phyloP scores from a whole-genome alignment of 2,888 invertebrate species.

The Eucera pruinosa region DNA sequence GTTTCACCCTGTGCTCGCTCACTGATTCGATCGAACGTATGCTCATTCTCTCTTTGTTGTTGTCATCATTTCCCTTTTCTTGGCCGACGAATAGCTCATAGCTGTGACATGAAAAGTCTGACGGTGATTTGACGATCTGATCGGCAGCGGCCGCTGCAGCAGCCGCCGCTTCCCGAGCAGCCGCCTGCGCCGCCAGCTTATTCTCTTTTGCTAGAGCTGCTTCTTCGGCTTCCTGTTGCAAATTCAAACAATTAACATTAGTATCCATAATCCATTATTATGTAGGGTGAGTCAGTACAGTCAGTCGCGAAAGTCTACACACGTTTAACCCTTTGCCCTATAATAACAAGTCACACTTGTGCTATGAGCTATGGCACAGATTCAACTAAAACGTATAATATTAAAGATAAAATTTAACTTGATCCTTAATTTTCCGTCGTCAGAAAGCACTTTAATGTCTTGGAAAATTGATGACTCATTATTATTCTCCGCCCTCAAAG shows the following conservation, averaged over 20 bases:
- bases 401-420: too few species aligned
- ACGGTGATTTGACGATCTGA: slow-evolving; percentile 94
- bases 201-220: slow-evolving; percentile 90
- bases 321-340: too few species aligned
- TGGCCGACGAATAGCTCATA: slow-evolving; percentile 96
- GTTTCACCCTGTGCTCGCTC: slow-evolving; percentile 89
- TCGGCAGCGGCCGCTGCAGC: slow-evolving; percentile 85
- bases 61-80: slow-evolving; percentile 94
- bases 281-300: too few species aligned
- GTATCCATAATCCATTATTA: too few species aligned
- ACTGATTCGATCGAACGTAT: slow-evolving; percentile 95
- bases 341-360: too few species aligned
- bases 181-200: slow-evolving; percentile 87
- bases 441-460: too few species aligned
- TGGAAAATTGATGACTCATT: too few species aligned
- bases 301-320: too few species aligned
- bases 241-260: background rate
- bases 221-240: slow-evolving; percentile 92
- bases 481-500: too few species aligned
- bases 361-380: too few species aligned
- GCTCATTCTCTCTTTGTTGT: slow-evolving; percentile 96
- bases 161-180: slow-evolving; percentile 88
- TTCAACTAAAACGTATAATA: too few species aligned
- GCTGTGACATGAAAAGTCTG: slow-evolving; percentile 95
- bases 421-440: too few species aligned